Conservation (phyloP, 2,797 vertebrate genomes). For the Pipistrellus pipistrellus region DNA sequence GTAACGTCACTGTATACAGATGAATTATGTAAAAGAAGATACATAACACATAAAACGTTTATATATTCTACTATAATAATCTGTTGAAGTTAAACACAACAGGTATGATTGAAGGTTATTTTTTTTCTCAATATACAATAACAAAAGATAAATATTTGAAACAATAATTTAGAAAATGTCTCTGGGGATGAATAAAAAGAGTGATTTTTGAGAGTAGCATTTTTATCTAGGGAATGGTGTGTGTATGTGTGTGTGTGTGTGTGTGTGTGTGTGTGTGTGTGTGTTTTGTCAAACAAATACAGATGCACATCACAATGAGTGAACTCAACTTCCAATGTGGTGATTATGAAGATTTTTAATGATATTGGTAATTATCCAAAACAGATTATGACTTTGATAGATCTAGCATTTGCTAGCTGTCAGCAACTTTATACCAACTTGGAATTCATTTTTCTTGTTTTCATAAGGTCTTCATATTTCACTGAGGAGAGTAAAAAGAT, state of each 20-base stretch:
- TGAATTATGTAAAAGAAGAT: not conserved
- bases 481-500: not conserved
- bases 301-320: not conserved
- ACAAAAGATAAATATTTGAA: constrained; percentile 31
- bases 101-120: not conserved
- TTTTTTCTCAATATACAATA: not conserved
- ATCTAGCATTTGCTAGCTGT: constrained; percentile 62
- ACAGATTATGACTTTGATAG: not conserved
- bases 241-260: not conserved
- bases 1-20: not conserved
- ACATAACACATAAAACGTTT: not conserved
- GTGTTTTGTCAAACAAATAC: not conserved
- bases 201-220: not conserved
- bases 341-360: constrained; percentile 53
- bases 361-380: constrained; percentile 57
- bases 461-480: not conserved
- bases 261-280: no score
- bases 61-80: not conserved
- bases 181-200: not conserved
- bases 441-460: not conserved
- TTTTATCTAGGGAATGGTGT: not conserved
- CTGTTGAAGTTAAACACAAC: not conserved
- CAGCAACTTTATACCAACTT: constrained; percentile 36
- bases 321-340: not conserved
- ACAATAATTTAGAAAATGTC: not conserved